Evolutionary conservation across 2,113 vertebrate genomes (phyloP), one percentile per base, ranked within the genome.

Genomic region (Diphyllodes magnificus): DNA sequence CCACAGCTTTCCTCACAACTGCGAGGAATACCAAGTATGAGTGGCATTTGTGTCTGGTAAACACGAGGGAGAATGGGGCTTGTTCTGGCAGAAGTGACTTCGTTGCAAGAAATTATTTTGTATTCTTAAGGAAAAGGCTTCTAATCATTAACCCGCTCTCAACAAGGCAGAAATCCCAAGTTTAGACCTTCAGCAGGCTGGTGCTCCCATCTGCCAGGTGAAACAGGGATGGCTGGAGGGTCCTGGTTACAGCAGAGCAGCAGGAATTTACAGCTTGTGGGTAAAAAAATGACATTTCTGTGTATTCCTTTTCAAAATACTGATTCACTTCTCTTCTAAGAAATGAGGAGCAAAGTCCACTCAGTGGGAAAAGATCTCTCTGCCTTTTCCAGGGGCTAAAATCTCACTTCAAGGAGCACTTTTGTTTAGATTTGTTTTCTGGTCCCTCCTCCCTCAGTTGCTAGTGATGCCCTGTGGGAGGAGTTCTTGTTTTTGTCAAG

Each of bases 21-120:
- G 96, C 1, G 3, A 94, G 90, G 93, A 96, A 94, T 97, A 97
- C 80, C 80, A 96, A 94, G 90, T 53, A 93, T 96, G 96, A 96
- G 92, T 92, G 95, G 96, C 93, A 97, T 97, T 93, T 88, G 88
- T 60, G 86, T 86, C 92, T 95, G 95, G 92, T 96, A 96, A 96
- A 95, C 86, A 84, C 42, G 15, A 92, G 77, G 88, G 82, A 96
- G 88, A 94, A 93, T 86, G 90, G 82, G 85, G 56, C 92, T 94
- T 95, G 65, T 93, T 95, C 95, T 96, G 53, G 60, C 69, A 96
- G 49, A 90, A 93, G 42, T 10, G 12, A 56, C 72, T 93, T 66
- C 4, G 37, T 92, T 45, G 49, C 49, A 24, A 78, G 18, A 69
- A 53, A 93, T 93, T 45, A 72, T 61, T 93, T 93, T 37, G 23